These are phyloP conservation scores for Boleophthalmus pectinirostris DNA, from an alignment of 2,113 vertebrate species.

Conservation along the genomic window DNA sequence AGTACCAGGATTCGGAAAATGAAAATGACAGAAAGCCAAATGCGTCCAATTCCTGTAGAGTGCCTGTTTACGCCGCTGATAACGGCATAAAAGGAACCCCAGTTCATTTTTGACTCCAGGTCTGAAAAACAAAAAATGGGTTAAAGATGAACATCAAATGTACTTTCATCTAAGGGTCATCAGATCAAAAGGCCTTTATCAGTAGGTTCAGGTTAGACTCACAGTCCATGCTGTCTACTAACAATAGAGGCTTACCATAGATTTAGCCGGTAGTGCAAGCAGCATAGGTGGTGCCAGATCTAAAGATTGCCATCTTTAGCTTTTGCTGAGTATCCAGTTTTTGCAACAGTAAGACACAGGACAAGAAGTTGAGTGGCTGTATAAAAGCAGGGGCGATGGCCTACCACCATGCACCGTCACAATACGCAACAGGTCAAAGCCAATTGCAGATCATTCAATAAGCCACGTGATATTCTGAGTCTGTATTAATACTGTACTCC, in stretches of 20 bases:
- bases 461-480: conserved; percentile 63
- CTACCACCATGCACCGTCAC: conserved; percentile 62
- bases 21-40: conserved; percentile 98
- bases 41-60: conserved; percentile 92
- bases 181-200: background rate
- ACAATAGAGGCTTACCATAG: conserved; percentile 66
- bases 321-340: conserved; percentile 59
- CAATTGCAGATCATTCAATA: conserved; percentile 73
- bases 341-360: conserved; percentile 36
- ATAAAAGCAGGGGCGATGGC: conserved; percentile 76
- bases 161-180: background rate
- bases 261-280: conserved; percentile 69
- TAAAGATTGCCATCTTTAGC: conserved; percentile 65
- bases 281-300: conserved; percentile 64
- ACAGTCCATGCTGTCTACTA: conserved; percentile 5
- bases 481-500: conserved; percentile 70
- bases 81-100: conserved; percentile 93
- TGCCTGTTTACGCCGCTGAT: conserved; percentile 97
- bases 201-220: background rate
- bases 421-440: conserved; percentile 64
- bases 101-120: conserved; percentile 93
- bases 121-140: conserved; percentile 71
- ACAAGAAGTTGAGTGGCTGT: conserved; percentile 46
- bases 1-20: conserved; percentile 97
- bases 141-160: background rate